Base-by-base conservation (phyloP, 2,888 invertebrate species). In the Elysia crispata region DNA sequence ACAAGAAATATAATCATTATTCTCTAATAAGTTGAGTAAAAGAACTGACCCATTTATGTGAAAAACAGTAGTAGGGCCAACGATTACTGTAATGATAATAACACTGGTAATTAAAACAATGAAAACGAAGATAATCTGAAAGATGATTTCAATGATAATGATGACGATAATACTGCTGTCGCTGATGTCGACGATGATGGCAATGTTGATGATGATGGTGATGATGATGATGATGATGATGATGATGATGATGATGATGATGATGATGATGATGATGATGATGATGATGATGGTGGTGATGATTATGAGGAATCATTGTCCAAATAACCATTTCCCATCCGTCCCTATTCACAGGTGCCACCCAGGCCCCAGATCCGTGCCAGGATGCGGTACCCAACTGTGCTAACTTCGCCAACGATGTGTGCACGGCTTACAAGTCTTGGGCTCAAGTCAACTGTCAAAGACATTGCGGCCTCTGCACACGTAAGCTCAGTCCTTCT, bases 371-470 rank as follows among this genome's bases (percentile, higher is more conserved):
- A 0, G 85, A 86, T 76, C 82, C 85, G 0, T 88, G 88, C 77
- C 64, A 76, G 60, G 87, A 88, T 74, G 82, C 75, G 31, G 62
- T 86, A 30, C 60, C 72, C 57, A 86, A 86, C 84, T 88, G 88
- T 69, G 83, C 72, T 31, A 82, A 81, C 25, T 88, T 87, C 76
- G 86, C 84, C 25, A 49, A 49, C 23, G 73, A 80, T 60, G 84
- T 85, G 0, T 88, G 88, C 76, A 84, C 72, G 1, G 15, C 30
- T 73, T 88, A 88, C 75, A 70, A 75, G 57, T 62, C 73, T 18
- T 88, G 88, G 88, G 86, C 88, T 23, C 69, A 80, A 13, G 83
- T 83, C 57, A 87, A 87, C 84, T 87, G 87, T 76, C 82, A 83
- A n/a, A 81, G 80, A 50, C 81, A 80, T 64, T 88, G 88, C 79